Evolutionary conservation across 2,888 invertebrate species (phyloP).

Genomic region (Heliconius ethilla): DNA sequence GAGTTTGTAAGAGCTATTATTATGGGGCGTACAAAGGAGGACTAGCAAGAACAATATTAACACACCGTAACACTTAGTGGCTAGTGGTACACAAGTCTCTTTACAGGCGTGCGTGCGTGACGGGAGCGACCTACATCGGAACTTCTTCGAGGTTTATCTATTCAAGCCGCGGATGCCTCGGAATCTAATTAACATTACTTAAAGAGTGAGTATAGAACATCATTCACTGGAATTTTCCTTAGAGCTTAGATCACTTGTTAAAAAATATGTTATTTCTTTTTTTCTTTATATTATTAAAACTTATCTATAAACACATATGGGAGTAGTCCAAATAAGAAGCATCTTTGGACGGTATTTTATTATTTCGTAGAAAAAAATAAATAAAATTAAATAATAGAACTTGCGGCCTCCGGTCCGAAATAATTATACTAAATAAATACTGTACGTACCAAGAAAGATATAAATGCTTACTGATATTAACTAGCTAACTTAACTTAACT

Average conservation of each 20-base stretch:
- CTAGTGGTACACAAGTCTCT: slow-evolving; percentile 48
- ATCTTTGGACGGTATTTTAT: neutral
- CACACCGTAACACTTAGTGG: slow-evolving; percentile 50
- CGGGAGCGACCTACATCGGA: slow-evolving; percentile 62
- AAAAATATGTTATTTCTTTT: neutral
- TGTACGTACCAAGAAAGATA: too few relatives aligned
- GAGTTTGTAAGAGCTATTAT: slow-evolving; percentile 44
- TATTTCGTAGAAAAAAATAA: neutral
- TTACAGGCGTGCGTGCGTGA: slow-evolving; percentile 61
- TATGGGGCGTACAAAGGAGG: slow-evolving; percentile 43
- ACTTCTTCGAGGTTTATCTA: slow-evolving; percentile 56
- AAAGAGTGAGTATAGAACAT: slow-evolving; percentile 55
- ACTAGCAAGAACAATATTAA: slow-evolving; percentile 56
- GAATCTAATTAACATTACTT: slow-evolving; percentile 72
- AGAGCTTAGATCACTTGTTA: slow-evolving; percentile 31
- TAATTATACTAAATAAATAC: too few relatives aligned
- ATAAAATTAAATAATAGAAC: neutral
- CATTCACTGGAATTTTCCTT: slow-evolving; percentile 43
- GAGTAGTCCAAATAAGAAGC: neutral
- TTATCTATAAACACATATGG: neutral
- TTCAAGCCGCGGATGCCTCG: slow-evolving; percentile 61
- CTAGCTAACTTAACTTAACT: too few relatives aligned
- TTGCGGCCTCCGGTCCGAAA: too few relatives aligned
- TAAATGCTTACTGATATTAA: too few relatives aligned
- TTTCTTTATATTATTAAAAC: neutral